Evolutionary conservation across 2,888 invertebrate species (phyloP).

Genomic region (Sisyra terminalis): DNA sequence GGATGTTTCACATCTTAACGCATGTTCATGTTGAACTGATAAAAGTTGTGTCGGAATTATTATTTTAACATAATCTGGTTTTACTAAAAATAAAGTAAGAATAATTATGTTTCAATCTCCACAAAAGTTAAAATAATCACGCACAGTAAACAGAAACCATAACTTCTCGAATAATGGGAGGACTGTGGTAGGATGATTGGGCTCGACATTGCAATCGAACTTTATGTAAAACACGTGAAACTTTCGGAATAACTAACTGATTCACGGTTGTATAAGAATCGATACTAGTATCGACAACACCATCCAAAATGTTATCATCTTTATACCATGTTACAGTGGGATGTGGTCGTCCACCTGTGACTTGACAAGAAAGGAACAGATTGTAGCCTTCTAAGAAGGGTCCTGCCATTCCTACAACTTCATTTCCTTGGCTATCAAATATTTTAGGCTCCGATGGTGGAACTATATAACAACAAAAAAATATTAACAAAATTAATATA

Average conservation of each 20-base stretch:
- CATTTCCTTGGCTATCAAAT: constrained; percentile 67
- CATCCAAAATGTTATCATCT: constrained; percentile 55
- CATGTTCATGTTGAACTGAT: constrained; percentile 55
- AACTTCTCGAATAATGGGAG: constrained; percentile 52
- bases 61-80: constrained; percentile 60
- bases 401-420: constrained; percentile 61
- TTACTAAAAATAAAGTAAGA: constrained; percentile 40
- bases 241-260: constrained; percentile 48
- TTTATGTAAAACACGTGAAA: constrained; percentile 57
- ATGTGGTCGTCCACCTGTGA: constrained; percentile 66
- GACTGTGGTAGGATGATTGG: constrained; percentile 52
- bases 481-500: constrained; percentile 8
- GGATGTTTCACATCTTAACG: constrained; percentile 61
- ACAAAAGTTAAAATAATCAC: constrained; percentile 13
- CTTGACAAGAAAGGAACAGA: constrained; percentile 69
- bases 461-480: constrained; percentile 32
- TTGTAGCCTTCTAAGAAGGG: constrained; percentile 78
- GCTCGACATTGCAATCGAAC: constrained; percentile 62
- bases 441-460: constrained; percentile 66
- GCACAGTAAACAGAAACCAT: constrained; percentile 51
- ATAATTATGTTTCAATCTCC: no score
- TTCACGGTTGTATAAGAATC: constrained; percentile 46
- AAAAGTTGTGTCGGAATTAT: constrained; percentile 53
- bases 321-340: constrained; percentile 76
- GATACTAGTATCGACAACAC: constrained; percentile 51